phyloP scores from a whole-genome alignment of 2,888 invertebrate species.

The Hipparchia sbordonii region DNA sequence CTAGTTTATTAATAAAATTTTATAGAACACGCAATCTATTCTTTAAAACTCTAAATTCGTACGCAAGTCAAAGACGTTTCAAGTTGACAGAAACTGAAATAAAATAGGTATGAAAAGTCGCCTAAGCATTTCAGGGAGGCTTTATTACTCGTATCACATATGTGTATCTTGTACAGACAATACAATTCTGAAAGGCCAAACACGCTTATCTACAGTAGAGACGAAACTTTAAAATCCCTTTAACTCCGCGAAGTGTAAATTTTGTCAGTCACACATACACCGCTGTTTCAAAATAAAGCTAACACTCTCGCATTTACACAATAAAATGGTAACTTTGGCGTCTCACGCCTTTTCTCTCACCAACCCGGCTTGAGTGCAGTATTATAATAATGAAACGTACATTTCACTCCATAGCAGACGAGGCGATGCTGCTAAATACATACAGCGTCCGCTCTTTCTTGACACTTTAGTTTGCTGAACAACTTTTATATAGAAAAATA shows the following conservation, averaged over 20 bases:
- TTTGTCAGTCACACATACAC: conserved; percentile 28
- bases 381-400: conserved; percentile 51
- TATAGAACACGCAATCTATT: background rate
- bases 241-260: conserved; percentile 30
- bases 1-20: too few relatives aligned
- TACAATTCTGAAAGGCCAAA: conserved; percentile 19
- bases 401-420: conserved; percentile 46
- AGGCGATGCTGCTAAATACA: conserved; percentile 45
- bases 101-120: conserved; percentile 18
- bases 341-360: conserved; percentile 40
- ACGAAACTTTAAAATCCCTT: conserved; percentile 27
- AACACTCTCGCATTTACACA: conserved; percentile 39
- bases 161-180: conserved; percentile 14
- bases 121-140: conserved; percentile 9
- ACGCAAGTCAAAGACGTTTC: conserved; percentile 15
- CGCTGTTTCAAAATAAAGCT: conserved; percentile 38
- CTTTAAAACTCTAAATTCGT: conserved; percentile 5
- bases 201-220: conserved; percentile 19
- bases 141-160: conserved; percentile 10
- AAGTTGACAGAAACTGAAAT: conserved; percentile 14
- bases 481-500: conserved; percentile 39
- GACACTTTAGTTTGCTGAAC: conserved; percentile 36
- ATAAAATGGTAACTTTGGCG: conserved; percentile 46
- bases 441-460: conserved; percentile 45
- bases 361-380: conserved; percentile 48